phyloP scores from a whole-genome alignment of 2,113 vertebrate species.

The Recurvirostra avosetta region DNA sequence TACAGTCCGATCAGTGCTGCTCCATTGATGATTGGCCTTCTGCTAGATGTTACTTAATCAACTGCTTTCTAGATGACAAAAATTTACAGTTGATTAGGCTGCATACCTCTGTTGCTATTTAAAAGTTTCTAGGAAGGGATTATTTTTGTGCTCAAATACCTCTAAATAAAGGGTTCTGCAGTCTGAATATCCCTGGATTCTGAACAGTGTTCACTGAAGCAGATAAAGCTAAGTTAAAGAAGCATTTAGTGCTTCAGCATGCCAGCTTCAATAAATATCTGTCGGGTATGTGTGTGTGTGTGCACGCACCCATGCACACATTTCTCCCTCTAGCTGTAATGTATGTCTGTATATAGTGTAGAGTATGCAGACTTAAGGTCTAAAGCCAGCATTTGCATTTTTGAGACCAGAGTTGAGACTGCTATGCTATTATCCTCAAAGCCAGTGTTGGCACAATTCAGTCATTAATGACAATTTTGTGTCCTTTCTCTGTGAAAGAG shows the following conservation, averaged over 20 bases:
- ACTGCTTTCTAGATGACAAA: conserved; percentile 33
- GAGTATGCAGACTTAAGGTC: not conserved
- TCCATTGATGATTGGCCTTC: not conserved
- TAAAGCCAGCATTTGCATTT: not conserved
- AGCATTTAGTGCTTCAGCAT: conserved; percentile 68
- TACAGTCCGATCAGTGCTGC: not conserved
- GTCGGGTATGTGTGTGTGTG: not conserved
- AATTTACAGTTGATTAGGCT: conserved; percentile 71
- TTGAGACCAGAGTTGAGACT: not conserved
- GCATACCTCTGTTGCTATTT: conserved; percentile 52
- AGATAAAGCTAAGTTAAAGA: conserved; percentile 73
- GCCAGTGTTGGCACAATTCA: not conserved
- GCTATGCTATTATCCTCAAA: not conserved
- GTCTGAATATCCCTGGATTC: conserved; percentile 56
- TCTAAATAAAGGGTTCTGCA: conserved; percentile 52
- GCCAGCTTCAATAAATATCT: conserved; percentile 62
- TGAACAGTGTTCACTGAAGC: conserved; percentile 68
- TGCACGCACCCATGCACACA: not conserved
- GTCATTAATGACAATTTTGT: conserved; percentile 3
- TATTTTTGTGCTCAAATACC: conserved; percentile 69
- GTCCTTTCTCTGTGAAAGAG: conserved; percentile 11
- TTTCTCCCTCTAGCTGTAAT: not conserved
- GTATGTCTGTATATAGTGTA: not conserved
- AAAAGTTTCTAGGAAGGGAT: conserved; percentile 66
- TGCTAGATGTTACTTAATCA: conserved; percentile 29